Percentiles rank a stretch among this genome's conserved stretches.
These are phyloP conservation scores for Lathamus discolor DNA, from an alignment of 2,113 vertebrate species.

Conservation along the genomic window DNA sequence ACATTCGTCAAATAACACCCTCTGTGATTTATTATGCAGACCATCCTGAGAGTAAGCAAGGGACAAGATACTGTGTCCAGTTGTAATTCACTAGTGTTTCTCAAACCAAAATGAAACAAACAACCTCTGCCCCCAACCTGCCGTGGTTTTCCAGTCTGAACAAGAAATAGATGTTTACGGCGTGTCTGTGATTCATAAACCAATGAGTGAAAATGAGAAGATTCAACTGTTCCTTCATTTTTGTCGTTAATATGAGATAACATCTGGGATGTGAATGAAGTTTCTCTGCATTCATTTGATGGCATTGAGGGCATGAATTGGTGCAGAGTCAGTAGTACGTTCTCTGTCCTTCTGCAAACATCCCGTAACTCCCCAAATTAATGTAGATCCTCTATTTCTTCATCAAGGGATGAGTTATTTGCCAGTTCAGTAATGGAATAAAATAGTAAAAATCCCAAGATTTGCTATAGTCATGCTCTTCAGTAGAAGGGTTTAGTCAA, in stretches of 20 bases:
- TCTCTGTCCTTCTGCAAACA: not conserved
- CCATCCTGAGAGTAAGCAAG: not conserved
- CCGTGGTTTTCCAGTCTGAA: not conserved
- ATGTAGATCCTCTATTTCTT: not conserved
- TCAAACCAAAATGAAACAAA: not conserved
- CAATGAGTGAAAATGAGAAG: not conserved
- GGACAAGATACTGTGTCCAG: not conserved
- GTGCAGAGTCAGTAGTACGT: not conserved
- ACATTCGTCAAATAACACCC: not conserved
- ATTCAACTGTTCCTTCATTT: not conserved
- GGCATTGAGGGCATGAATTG: not conserved
- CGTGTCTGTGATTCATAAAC: not conserved
- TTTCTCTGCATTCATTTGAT: not conserved
- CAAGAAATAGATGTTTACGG: not conserved
- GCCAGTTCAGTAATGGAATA: not conserved
- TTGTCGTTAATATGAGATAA: not conserved
- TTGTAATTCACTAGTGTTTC: not conserved
- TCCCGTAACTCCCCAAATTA: no score
- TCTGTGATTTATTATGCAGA: not conserved
- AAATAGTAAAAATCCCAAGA: not conserved
- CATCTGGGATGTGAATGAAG: rapidly evolving
- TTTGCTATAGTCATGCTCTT: not conserved
- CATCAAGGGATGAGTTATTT: not conserved
- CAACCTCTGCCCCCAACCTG: not conserved
- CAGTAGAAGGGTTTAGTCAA: not conserved